Percentiles rank a stretch among this genome's conserved stretches.
Evolutionary conservation across 1,140 invertebrate species (phyloP).

Genomic region (Monochamus saltuarius): DNA sequence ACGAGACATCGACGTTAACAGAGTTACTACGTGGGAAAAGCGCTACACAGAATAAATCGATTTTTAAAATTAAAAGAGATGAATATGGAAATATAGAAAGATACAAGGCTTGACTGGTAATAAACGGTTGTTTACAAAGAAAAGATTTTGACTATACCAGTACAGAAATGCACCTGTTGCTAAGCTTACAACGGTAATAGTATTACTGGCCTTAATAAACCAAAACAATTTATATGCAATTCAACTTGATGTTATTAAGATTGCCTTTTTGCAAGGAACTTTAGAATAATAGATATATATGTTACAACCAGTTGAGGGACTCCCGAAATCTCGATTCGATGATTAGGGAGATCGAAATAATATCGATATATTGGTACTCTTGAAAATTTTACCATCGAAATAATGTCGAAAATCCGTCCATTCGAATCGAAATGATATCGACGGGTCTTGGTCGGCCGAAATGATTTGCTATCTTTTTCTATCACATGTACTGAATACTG

Average conservation of each 20-base stretch:
- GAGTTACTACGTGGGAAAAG: neutral
- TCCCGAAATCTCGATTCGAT: too few species aligned
- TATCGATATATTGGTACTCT: too few species aligned
- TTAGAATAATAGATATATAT: constrained; percentile 19
- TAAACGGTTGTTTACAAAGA: constrained; percentile 38
- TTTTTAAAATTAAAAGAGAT: constrained; percentile 24
- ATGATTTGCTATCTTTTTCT: too few species aligned
- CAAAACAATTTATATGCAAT: constrained; percentile 2
- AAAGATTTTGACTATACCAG: constrained; percentile 15
- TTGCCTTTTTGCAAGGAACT: constrained; percentile 17
- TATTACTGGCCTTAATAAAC: constrained; percentile 12
- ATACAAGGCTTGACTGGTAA: constrained; percentile 45
- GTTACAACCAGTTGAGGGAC: constrained; percentile 17
- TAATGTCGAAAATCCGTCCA: too few species aligned
- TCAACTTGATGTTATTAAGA: constrained; percentile 24
- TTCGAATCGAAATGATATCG: too few species aligned
- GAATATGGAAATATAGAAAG: constrained; percentile 16
- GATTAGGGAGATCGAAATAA: too few species aligned
- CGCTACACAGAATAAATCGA: constrained; percentile 17
- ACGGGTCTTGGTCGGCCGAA: too few species aligned
- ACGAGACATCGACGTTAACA: neutral
- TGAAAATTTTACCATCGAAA: too few species aligned
- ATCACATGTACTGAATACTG: too few species aligned
- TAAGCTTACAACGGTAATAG: neutral
- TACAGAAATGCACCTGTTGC: constrained; percentile 20